A percentile compares a stretch with the other conserved stretches of the same genome.
phyloP scores from a whole-genome alignment of 2,888 invertebrate genomes.

The Fragum fragum region DNA sequence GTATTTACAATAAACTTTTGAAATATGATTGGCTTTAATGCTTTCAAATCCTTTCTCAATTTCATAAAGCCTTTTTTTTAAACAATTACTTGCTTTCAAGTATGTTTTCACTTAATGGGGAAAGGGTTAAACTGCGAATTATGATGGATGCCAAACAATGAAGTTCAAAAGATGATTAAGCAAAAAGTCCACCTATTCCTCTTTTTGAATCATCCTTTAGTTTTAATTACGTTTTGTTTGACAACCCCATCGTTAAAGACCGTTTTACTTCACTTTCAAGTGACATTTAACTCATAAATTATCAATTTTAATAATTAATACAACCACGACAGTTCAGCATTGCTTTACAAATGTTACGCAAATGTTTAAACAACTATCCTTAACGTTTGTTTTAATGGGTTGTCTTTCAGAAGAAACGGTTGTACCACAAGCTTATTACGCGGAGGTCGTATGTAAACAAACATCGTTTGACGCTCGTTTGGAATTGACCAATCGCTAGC shows the following conservation, averaged over 20 bases:
- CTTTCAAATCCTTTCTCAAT: no score
- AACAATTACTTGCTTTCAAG: no score
- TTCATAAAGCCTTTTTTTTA: no score
- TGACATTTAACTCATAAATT: conserved; percentile 65
- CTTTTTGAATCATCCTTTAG: conserved; percentile 10
- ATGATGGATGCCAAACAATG: background rate
- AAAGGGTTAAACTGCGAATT: background rate
- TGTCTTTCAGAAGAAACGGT: no score
- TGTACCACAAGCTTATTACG: no score
- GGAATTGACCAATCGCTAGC: no score
- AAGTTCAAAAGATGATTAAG: conserved; percentile 19
- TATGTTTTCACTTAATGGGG: no score
- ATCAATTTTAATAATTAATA: conserved; percentile 72
- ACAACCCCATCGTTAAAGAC: conserved; percentile 51
- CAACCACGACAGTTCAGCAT: conserved; percentile 7
- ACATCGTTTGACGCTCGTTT: no score
- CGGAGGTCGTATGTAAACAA: no score
- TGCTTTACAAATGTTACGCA: conserved; percentile 12
- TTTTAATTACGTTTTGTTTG: conserved; percentile 45
- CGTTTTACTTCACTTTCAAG: conserved; percentile 57
- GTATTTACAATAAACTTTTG: no score
- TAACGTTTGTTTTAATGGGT: background rate
- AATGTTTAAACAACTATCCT: background rate
- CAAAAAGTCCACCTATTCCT: conserved; percentile 2
- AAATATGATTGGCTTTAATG: no score